These are phyloP conservation scores for Macrosteles quadrilineatus DNA, from an alignment of 1,140 invertebrate genomes.

Conservation along the genomic window DNA sequence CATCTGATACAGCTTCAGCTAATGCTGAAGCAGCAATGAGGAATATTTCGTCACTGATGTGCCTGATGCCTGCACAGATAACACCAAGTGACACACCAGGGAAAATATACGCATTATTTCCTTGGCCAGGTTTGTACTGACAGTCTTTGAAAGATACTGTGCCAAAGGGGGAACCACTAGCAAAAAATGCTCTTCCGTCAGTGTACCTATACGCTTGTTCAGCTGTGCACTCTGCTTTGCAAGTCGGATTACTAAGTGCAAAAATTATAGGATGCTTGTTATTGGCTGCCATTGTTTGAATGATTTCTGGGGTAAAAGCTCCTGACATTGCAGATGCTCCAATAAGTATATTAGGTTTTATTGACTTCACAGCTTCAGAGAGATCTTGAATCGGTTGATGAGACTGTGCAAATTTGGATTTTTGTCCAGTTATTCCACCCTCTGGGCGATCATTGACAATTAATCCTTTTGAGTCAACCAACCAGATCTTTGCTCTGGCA, in stretches of 20 bases:
- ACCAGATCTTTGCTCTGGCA: slow-evolving; percentile 71
- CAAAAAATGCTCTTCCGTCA: slow-evolving; percentile 83
- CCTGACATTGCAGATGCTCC: slow-evolving; percentile 83
- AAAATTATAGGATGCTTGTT: slow-evolving; percentile 87
- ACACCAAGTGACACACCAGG: slow-evolving; percentile 91
- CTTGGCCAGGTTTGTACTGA: slow-evolving; percentile 84
- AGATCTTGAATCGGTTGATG: slow-evolving; percentile 69
- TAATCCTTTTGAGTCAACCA: slow-evolving; percentile 71
- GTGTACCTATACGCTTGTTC: slow-evolving; percentile 65
- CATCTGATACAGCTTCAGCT: slow-evolving; percentile 76
- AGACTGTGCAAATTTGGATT: slow-evolving; percentile 73
- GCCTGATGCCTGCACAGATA: slow-evolving; percentile 77
- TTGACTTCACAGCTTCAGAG: slow-evolving; percentile 69
- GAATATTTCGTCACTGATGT: slow-evolving; percentile 87
- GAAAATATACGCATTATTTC: slow-evolving; percentile 97
- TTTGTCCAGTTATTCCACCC: slow-evolving; percentile 72
- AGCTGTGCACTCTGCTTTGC: slow-evolving; percentile 95
- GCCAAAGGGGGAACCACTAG: slow-evolving; percentile 90
- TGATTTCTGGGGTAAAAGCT: slow-evolving; percentile 82
- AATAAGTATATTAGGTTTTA: slow-evolving; percentile 85
- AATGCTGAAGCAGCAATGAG: slow-evolving; percentile 76
- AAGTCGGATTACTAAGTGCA: slow-evolving; percentile 95
- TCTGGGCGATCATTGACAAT: slow-evolving; percentile 75
- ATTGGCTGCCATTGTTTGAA: slow-evolving; percentile 76
- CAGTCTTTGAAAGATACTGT: slow-evolving; percentile 77